Base-by-base conservation (phyloP, 2,797 vertebrate genomes). In the Microctenopoma steveboyesi region DNA sequence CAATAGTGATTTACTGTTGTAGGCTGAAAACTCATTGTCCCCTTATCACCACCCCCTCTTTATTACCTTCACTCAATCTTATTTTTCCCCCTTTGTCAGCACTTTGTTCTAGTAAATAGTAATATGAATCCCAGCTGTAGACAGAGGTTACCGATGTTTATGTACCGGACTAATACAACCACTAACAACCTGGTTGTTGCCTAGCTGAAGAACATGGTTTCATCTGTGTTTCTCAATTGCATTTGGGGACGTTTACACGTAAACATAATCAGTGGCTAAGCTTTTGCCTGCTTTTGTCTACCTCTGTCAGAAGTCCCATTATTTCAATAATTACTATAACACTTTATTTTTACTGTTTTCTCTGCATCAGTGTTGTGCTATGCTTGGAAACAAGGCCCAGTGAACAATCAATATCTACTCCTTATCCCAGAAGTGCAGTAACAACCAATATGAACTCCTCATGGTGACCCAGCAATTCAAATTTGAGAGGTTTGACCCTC, bases 71-170 rank as follows among this genome's bases (percentile, higher is more conserved):
- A 14, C 5, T 62, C 18, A 62, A 27, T 37, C 14, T 25, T 8
- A 22, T 47, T 59, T 11, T n/a, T 16, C 3, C 12, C 75, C 12
- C 75, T 73, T 53, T 25, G 62, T 69, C 77, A 78, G 57, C 75
- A 42, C 50, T 75, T 75, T n/a, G 15, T 25, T 75, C 28, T 16
- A 3, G 48, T 77, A 54, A 64, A 14, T 48, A 56, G 27, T 49
- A 40, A 52, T 2, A 66, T 25, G 35, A 35, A 37, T 56, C 22
- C 22, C 22, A 22, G 9, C 33, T 35, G 7, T 35, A 35, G 7
- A 1, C 7, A 35, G 33, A 35, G 33, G 33, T 35, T 35, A 9
- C 33, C 33, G 1, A 9, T 8, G 7, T 35, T 35, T 35, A 7
- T 35, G 22, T 22, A 22, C 22, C 22, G 33, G 33, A 35, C 33